A percentile compares a stretch with the other conserved stretches of the same genome.
Conservation (phyloP, 2,888 invertebrate genomes). For the Eubasilissa splendida region DNA sequence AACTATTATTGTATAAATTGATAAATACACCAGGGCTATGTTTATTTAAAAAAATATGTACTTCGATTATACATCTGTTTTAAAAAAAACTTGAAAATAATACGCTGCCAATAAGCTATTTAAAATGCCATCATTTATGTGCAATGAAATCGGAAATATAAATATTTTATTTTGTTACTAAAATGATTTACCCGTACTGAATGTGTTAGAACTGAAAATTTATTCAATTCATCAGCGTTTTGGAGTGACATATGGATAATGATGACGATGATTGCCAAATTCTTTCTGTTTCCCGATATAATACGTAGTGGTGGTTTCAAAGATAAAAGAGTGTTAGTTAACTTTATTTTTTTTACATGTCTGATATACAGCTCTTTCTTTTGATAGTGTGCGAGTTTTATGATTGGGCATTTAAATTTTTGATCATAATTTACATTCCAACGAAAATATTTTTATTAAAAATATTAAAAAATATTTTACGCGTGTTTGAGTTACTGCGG, state of each 20-base stretch:
- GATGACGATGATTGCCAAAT: constrained; percentile 30
- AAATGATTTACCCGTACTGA: not conserved
- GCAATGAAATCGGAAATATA: too few species aligned
- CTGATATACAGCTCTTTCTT: not conserved
- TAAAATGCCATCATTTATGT: too few species aligned
- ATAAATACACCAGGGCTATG: too few species aligned
- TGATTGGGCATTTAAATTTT: not conserved
- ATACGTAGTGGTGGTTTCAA: constrained; percentile 14
- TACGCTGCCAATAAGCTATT: too few species aligned
- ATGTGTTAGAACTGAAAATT: constrained; percentile 15
- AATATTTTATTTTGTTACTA: too few species aligned
- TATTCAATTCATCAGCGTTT: constrained; percentile 10
- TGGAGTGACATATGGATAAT: constrained; percentile 22
- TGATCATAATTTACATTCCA: not conserved
- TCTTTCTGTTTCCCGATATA: constrained; percentile 3
- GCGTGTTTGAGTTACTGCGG: not conserved
- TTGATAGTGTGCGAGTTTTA: not conserved
- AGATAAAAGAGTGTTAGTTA: not conserved
- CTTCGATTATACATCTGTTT: too few species aligned
- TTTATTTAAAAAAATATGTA: too few species aligned
- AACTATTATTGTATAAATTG: too few species aligned
- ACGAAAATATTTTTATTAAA: not conserved
- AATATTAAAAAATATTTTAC: not conserved
- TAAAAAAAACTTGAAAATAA: too few species aligned
- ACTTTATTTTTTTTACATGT: not conserved